Evolutionary conservation across 1,140 invertebrate genomes (phyloP), one percentile per base, ranked within the genome.

Genomic region (Eriocheir sinensis): DNA sequence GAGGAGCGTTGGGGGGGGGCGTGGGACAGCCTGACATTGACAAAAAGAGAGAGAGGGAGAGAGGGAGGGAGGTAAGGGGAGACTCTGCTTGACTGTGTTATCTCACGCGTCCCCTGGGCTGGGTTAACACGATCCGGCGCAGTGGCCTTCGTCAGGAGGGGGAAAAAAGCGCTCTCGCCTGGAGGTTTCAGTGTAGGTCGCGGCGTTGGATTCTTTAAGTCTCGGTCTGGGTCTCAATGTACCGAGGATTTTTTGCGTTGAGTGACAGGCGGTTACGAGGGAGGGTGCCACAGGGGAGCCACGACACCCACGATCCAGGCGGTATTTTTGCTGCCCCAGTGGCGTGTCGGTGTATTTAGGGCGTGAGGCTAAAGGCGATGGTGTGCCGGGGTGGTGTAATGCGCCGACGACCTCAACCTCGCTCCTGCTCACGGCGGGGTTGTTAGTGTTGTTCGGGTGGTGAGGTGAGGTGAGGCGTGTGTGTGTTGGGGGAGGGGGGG

Each of bases 21-120:
- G n/a, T n/a, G n/a, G n/a, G n/a, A 27, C 79, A 72, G n/a, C 79
- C 79, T 80, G 79, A 80, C 79, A 80, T 32, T 80, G 79, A 80
- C 79, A 80, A 32, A 32, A 27, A 27, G 12, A 12, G 53, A 27
- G 53, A 27, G 53, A 12, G 53, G 53, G 79, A 27, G 79, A n/a
- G n/a, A n/a, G n/a, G n/a, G n/a, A n/a, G n/a, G n/a, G n/a, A n/a
- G n/a, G n/a, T n/a, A n/a, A n/a, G n/a, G n/a, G n/a, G n/a, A n/a
- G n/a, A n/a, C n/a, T n/a, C n/a, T n/a, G n/a, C n/a, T 53, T 17
- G 36, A 36, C n/a, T 86, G 83, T 40, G 34, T 86, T 86, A 86
- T 38, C 83, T 86, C n/a, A 32, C 83, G 79, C 34, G 17, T 34
- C 83, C 83, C 38, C 34, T 40, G 83, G 38, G 83, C 27, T 21